phyloP scores from a whole-genome alignment of 2,113 vertebrate species.

The Dipodomys spectabilis region DNA sequence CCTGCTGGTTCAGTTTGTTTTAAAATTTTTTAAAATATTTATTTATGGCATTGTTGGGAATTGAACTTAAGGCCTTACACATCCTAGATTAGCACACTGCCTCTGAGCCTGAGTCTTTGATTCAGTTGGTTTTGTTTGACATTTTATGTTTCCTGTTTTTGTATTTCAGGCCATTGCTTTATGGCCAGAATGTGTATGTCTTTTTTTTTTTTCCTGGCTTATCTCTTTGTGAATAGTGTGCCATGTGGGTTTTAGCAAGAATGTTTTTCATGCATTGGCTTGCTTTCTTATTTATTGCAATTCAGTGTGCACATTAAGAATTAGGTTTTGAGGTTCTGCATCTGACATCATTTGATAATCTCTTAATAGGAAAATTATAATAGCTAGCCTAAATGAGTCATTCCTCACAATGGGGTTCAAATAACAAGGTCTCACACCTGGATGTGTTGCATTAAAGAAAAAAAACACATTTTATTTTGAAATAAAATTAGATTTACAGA shows the following conservation, averaged over 20 bases:
- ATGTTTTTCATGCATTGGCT: constrained; percentile 55
- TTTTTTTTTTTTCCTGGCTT: not conserved
- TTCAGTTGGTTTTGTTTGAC: constrained; percentile 37
- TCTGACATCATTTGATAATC: constrained; percentile 52
- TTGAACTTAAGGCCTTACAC: not conserved
- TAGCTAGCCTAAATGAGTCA: constrained; percentile 34
- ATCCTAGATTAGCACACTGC: not conserved
- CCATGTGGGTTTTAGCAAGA: constrained; percentile 6
- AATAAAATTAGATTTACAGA: constrained; percentile 58
- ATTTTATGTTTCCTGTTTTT: constrained; percentile 54
- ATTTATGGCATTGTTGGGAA: not conserved
- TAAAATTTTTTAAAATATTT: not conserved
- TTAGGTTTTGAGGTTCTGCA: constrained; percentile 38
- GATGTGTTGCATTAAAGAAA: constrained; percentile 58
- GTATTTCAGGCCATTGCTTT: constrained; percentile 13
- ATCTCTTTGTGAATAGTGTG: constrained; percentile 49
- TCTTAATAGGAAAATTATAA: constrained; percentile 53
- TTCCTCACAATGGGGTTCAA: constrained; percentile 36
- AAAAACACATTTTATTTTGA: constrained; percentile 24
- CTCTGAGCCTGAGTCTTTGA: not conserved
- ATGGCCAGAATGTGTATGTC: not conserved
- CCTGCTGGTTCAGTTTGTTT: not conserved
- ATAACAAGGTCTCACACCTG: constrained; percentile 32
- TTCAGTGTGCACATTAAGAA: not conserved
- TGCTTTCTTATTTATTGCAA: constrained; percentile 46